Evolutionary conservation across 1,140 invertebrate species (phyloP).

Genomic region (Babylonia areolata): DNA sequence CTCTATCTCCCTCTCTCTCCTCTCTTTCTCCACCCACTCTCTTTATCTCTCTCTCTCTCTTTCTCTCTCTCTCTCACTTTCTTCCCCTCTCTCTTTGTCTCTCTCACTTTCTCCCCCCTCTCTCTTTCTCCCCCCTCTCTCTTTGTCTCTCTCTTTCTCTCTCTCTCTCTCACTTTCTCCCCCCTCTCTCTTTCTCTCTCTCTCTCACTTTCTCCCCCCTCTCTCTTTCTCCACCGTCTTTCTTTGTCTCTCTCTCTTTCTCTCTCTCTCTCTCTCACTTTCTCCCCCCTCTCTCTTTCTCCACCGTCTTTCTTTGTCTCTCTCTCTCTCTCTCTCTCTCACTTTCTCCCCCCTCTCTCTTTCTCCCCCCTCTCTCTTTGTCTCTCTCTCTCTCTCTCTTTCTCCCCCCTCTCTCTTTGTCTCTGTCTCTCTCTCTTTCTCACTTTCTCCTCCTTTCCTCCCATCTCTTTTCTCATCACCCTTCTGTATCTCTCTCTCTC

Average conservation of each 20-base stretch:
- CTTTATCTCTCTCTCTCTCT: background rate
- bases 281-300: background rate
- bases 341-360: background rate
- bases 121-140: background rate
- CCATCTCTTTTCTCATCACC: background rate
- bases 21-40: background rate
- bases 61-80: background rate
- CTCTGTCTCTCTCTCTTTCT: background rate
- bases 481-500: background rate
- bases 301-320: background rate
- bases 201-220: background rate
- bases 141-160: too few relatives aligned
- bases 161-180: too few relatives aligned
- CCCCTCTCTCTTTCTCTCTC: too few relatives aligned
- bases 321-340: slow-evolving; percentile 6
- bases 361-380: background rate
- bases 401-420: background rate
- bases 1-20: background rate
- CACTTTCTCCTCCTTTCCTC: background rate
- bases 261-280: background rate
- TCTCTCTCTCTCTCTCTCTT: too few relatives aligned
- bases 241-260: background rate
- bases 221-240: background rate
- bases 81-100: background rate
- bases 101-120: background rate